These are phyloP conservation scores for Drosophila repleta DNA, from an alignment of 1,140 invertebrate species.

Conservation along the genomic window DNA sequence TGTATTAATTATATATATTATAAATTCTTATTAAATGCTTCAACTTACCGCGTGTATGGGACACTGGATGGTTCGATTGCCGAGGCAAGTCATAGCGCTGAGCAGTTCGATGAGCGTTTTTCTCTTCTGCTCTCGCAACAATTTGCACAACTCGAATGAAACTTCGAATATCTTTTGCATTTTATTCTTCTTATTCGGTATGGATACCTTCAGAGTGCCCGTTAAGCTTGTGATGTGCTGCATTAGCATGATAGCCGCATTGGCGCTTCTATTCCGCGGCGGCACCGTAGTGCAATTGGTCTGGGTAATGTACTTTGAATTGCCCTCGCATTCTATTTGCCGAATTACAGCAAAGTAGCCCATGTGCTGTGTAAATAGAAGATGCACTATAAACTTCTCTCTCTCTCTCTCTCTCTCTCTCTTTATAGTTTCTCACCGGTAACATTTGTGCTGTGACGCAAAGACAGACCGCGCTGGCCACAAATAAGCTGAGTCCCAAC, in stretches of 20 bases:
- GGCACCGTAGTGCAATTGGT: constrained; percentile 19
- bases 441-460: constrained; percentile 14
- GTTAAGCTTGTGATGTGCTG: constrained; percentile 14
- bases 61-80: constrained; percentile 30
- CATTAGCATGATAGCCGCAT: constrained; percentile 23
- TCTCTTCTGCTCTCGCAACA: constrained; percentile 47
- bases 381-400: background rate
- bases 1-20: background rate
- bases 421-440: constrained; percentile 22
- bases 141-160: constrained; percentile 61
- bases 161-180: constrained; percentile 52
- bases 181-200: constrained; percentile 53
- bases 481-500: constrained; percentile 25
- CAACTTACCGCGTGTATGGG: constrained; percentile 46
- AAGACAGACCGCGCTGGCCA: constrained; percentile 5
- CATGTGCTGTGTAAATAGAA: background rate
- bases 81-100: constrained; percentile 24
- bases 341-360: constrained; percentile 58
- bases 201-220: constrained; percentile 37
- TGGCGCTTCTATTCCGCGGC: constrained; percentile 43
- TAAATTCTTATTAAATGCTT: too few relatives aligned
- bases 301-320: constrained; percentile 42
- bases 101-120: constrained; percentile 47
- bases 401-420: background rate
- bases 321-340: constrained; percentile 45